Base-by-base conservation (phyloP, 1,140 invertebrate genomes). In the Anastrepha ludens region DNA sequence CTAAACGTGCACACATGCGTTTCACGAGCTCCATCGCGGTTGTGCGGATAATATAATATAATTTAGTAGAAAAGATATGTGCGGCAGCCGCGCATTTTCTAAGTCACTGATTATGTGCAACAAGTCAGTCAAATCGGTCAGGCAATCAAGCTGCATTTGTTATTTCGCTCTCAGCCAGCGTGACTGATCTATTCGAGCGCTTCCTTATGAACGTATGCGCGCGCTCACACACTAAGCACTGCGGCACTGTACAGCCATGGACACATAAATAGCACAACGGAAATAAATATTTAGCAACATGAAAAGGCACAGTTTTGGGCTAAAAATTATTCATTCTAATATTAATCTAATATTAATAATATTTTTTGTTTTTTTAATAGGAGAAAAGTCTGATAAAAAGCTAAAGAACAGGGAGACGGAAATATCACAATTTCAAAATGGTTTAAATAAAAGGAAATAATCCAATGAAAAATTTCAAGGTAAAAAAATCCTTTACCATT, bases 191-290 rank as follows among this genome's bases (percentile, higher is more conserved):
- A 67, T 9, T 0, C 64, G 5, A 7, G n/a, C 64, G 64, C 64
- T 20, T 67, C 64, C n/a, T 62, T 62, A 62, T 62, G 60, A 62
- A n/a, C 60, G 29, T 64, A 64, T 20, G 64, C 64, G n/a, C 20
- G 64, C 50, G 50, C 50, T 55, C 50, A 55, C 50, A 55, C 50
- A 55, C 50, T 8, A 55, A 55, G 50, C 50, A 6, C 50, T 11
- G 11, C 88, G 90, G 60, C 60, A 13, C 60, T 62, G 11, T n/a
- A n/a, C 60, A 11, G 60, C 11, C 87, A 70, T 81, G 78, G 85
- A 87, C 20, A 60, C 87, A 55, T 29, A 29, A 29, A 29, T 29
- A 29, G 29, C 29, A 29, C 29, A 29, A 29, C 29, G 29, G 29
- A 29, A 29, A 29, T 29, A 29, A 29, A 29, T 29, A 29, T 29